phyloP scores from a whole-genome alignment of 2,888 invertebrate species.

The Epistrophe eligans region DNA sequence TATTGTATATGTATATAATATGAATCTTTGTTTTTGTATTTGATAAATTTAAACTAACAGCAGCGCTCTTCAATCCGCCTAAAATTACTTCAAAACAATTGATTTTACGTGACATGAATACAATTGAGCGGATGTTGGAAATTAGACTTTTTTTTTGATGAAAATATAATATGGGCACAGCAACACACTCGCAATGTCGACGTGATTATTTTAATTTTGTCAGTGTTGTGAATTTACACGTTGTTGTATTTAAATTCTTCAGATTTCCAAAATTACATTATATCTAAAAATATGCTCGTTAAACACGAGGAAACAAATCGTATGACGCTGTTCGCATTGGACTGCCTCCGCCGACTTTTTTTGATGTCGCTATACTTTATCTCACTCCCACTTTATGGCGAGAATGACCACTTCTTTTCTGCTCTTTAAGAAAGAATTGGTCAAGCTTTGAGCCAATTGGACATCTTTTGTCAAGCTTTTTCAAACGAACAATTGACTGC shows the following conservation, averaged over 20 bases:
- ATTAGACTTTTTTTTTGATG: neutral
- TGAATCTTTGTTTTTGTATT: neutral
- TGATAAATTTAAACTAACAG: neutral
- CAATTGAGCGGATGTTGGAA: constrained; percentile 56
- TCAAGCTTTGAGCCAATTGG: no score
- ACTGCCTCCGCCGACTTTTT: no score
- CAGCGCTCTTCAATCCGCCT: neutral
- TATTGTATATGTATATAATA: neutral
- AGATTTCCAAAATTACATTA: neutral
- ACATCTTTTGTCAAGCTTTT: no score
- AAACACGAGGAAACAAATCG: no score
- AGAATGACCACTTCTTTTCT: no score
- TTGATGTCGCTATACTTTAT: no score
- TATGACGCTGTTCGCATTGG: no score
- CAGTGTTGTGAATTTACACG: neutral
- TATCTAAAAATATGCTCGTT: no score
- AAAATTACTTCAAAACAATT: constrained; percentile 46
- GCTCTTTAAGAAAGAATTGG: no score
- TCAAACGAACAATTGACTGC: no score
- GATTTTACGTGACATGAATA: constrained; percentile 61
- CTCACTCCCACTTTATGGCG: no score
- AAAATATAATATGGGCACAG: neutral
- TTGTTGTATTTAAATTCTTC: neutral
- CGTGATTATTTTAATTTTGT: neutral
- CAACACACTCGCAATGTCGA: neutral